phyloP scores from a whole-genome alignment of 2,888 invertebrate genomes.

The Oligia latruncula region DNA sequence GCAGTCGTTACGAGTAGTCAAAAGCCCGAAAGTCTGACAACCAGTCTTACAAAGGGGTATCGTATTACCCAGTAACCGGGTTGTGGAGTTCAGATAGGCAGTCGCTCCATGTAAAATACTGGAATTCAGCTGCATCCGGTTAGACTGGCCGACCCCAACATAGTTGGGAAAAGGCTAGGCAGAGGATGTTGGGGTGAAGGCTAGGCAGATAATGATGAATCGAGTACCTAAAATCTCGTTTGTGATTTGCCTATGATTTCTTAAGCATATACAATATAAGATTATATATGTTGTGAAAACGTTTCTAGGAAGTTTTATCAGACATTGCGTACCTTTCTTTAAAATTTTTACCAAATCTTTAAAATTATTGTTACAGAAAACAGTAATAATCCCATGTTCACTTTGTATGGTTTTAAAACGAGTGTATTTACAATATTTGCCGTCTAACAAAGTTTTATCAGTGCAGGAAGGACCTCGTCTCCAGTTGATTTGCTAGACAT shows the following conservation, averaged over 20 bases:
- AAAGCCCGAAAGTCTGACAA: too few species aligned
- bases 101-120: too few species aligned
- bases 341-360: too few species aligned
- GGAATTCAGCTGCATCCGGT: too few species aligned
- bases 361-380: neutral
- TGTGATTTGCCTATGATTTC: neutral
- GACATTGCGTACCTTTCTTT: too few species aligned
- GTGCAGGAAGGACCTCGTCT: slow-evolving; percentile 47
- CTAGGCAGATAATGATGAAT: neutral
- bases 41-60: too few species aligned
- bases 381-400: neutral
- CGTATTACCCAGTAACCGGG: too few species aligned
- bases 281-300: neutral
- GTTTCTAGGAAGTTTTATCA: neutral
- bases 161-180: neutral
- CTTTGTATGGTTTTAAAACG: neutral
- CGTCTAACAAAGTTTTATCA: slow-evolving; percentile 43
- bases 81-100: too few species aligned
- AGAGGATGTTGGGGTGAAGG: neutral
- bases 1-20: too few species aligned
- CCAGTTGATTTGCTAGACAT: slow-evolving; percentile 46
- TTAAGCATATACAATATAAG: neutral
- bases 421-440: slow-evolving; percentile 11
- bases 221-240: neutral
- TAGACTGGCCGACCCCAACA: neutral